phyloP scores from a whole-genome alignment of 2,888 invertebrate genomes.

The Nemotelus nigrinus region DNA sequence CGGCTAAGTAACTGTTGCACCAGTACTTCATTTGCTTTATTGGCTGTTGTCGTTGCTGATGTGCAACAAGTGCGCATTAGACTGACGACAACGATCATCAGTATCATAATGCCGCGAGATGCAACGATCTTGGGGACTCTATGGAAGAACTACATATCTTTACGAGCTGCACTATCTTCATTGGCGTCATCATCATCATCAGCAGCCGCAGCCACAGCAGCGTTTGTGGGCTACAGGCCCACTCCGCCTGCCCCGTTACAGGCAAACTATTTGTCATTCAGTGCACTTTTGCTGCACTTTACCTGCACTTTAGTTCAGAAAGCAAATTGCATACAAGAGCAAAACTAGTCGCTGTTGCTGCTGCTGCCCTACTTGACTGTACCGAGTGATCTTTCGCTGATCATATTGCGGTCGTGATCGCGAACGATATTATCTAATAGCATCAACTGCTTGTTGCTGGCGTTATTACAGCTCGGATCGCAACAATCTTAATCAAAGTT shows the following conservation, averaged over 20 bases:
- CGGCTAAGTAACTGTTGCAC: constrained; percentile 16
- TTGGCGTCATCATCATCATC: constrained; percentile 8
- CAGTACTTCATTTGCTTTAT: constrained; percentile 32
- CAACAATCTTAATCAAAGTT: constrained; percentile 34
- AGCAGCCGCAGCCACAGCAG: not conserved
- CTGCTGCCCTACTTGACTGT: not conserved
- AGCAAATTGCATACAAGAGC: constrained; percentile 36
- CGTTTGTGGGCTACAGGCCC: not conserved
- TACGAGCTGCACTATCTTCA: constrained; percentile 11
- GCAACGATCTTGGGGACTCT: constrained; percentile 16
- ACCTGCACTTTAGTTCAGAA: constrained; percentile 3
- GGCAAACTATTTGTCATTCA: constrained; percentile 41
- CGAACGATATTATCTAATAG: constrained; percentile 37
- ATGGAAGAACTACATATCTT: constrained; percentile 23
- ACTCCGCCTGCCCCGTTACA: not conserved
- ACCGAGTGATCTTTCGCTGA: constrained; percentile 17
- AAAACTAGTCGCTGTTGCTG: not conserved
- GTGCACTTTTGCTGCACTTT: constrained; percentile 19
- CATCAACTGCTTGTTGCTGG: constrained; percentile 9
- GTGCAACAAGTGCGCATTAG: constrained; percentile 28
- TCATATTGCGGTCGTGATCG: constrained; percentile 28
- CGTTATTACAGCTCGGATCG: not conserved
- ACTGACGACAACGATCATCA: constrained; percentile 31
- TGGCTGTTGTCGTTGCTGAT: not conserved
- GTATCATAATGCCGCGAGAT: constrained; percentile 24